These are phyloP conservation scores for Phrynosoma blainvillii DNA, from an alignment of 2,113 vertebrate genomes.

Conservation along the genomic window DNA sequence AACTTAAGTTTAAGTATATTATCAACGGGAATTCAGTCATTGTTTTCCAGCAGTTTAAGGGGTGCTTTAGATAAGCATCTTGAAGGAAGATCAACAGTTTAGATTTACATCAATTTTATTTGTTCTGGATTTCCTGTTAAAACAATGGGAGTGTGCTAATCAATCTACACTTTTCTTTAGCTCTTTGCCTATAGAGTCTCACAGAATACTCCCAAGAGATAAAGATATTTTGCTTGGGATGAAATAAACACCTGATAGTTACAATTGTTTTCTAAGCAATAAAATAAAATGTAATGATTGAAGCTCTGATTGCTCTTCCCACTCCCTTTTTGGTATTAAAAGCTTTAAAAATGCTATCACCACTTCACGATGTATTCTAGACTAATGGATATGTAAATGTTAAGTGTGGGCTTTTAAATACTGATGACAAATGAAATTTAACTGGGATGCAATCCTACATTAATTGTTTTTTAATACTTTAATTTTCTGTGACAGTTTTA, in stretches of 20 bases:
- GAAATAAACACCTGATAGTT: not conserved
- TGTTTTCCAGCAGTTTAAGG: not conserved
- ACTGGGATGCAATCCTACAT: not conserved
- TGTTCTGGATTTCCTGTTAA: not conserved
- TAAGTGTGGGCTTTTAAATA: conserved; percentile 1
- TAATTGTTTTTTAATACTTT: not conserved
- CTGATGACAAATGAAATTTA: not conserved
- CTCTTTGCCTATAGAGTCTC: not conserved
- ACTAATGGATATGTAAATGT: conserved; percentile 27
- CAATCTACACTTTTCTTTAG: not conserved
- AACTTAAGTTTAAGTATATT: too few relatives aligned
- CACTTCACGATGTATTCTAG: not conserved
- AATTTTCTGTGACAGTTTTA: too few relatives aligned
- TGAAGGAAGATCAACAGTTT: not conserved
- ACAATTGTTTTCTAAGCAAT: not conserved
- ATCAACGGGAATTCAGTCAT: not conserved
- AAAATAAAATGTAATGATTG: not conserved
- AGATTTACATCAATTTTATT: not conserved
- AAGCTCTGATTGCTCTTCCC: not conserved
- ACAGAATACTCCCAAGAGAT: not conserved
- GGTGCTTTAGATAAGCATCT: not conserved
- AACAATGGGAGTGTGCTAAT: not conserved
- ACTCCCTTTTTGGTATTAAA: not conserved
- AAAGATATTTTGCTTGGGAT: not conserved
- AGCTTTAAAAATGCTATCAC: conserved; percentile 9